Evolutionary conservation across 2,888 invertebrate species (phyloP), one percentile per base, ranked within the genome.

Genomic region (Opisthograptis luteolata): DNA sequence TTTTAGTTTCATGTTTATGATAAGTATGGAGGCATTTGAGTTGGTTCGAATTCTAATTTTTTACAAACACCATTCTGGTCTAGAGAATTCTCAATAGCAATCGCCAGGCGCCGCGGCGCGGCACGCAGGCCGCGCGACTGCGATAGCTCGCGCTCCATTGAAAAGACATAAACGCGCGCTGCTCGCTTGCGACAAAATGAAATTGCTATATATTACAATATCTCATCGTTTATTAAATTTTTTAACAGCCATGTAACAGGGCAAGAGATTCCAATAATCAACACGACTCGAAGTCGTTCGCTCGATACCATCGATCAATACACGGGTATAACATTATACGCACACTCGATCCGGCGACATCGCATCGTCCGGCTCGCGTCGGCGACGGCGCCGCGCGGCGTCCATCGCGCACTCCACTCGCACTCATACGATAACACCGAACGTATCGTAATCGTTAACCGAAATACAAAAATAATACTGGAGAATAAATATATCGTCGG

Each of bases 381-480:
- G 24, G 9, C 8, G 15, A 10, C 25, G 15, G 25, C 46, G 20
- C 44, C 15, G 37, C 43, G 27, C 36, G 28, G 31, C 52, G 39
- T 43, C 39, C 58, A 31, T 45, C 53, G 32, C 60, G 41, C 56
- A 57, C 58, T 55, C 47, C 64, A 55, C 50, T 45, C 31, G 36
- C 60, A 64, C 65, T 54, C 54, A 41, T 58, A 55, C 58, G 55
- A 52, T 60, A 41, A 61, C 69, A 62, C 55, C 52, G 54, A 66
- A 66, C 75, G 75, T 72, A 74, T 67, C 75, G 75, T 72, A 74
- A 65, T 78, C 77, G 74, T 76, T 72, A 76, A 70, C 72, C 65
- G 66, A 70, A 74, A 79, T 82, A 84, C 77, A 82, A 84, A 57
- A 82, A 82, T 87, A 87, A 87, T 87, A 87, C 87, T 86, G 86